Conservation (phyloP, 2,888 invertebrate genomes). For the Orchesellides sinensis region DNA sequence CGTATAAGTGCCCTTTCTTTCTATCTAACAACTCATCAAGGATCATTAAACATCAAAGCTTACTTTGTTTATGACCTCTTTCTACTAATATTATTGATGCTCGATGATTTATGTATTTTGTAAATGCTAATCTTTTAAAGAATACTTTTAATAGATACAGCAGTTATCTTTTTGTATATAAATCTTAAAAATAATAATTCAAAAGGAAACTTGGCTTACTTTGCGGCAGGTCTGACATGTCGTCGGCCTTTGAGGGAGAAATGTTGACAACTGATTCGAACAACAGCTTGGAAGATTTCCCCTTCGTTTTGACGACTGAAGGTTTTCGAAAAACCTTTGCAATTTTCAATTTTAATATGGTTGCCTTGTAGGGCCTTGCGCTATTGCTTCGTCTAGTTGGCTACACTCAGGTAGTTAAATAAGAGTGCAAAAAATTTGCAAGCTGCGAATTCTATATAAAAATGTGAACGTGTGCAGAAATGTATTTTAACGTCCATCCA, state of each 20-base stretch:
- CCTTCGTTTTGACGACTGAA: background rate
- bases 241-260: conserved; percentile 79
- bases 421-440: no score
- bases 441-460: no score
- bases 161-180: conserved; percentile 16
- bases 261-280: conserved; percentile 78
- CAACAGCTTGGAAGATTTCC: conserved; percentile 75
- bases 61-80: conserved; percentile 21
- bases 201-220: conserved; percentile 76
- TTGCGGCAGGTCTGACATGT: conserved; percentile 79
- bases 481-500: background rate
- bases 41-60: conserved; percentile 61
- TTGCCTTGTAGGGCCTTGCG: no score
- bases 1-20: conserved; percentile 31
- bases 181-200: conserved; percentile 15
- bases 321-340: conserved; percentile 35
- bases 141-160: conserved; percentile 4
- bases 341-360: background rate
- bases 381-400: no score
- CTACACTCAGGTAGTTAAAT: no score
- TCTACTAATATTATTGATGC: conserved; percentile 8
- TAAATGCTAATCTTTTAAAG: background rate
- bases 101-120: background rate
- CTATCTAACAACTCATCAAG: conserved; percentile 41
- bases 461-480: conserved; percentile 9